These are phyloP conservation scores for Drosophila triauraria DNA, from an alignment of 1,140 invertebrate species.

Conservation along the genomic window DNA sequence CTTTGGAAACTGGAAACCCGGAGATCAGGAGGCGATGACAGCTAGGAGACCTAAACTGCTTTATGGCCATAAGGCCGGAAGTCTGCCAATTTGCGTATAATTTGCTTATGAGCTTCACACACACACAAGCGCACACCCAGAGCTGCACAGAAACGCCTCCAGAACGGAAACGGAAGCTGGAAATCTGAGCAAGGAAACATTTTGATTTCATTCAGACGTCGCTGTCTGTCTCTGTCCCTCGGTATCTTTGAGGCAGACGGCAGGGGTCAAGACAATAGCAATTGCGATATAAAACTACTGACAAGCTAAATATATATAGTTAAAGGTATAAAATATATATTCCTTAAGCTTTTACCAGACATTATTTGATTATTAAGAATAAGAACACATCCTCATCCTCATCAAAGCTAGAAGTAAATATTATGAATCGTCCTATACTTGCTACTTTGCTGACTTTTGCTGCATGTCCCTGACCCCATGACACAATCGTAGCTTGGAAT, in stretches of 20 bases:
- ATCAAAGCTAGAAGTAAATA: background rate
- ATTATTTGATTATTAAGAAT: no score
- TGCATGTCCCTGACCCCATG: constrained; percentile 7
- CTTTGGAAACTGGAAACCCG: constrained; percentile 16
- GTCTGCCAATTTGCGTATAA: constrained; percentile 77
- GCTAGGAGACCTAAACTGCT: constrained; percentile 39
- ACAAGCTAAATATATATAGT: background rate
- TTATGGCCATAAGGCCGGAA: constrained; percentile 45
- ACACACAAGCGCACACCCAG: constrained; percentile 20
- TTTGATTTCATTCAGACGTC: constrained; percentile 45
- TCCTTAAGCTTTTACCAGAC: no score
- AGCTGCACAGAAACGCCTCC: constrained; percentile 17
- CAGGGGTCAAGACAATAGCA: background rate
- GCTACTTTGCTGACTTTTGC: background rate
- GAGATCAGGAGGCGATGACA: constrained; percentile 16
- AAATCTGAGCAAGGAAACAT: constrained; percentile 50
- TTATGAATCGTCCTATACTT: background rate
- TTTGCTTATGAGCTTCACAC: constrained; percentile 76
- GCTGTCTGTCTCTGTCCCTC: background rate
- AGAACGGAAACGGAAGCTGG: constrained; percentile 51
- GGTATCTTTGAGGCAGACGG: background rate
- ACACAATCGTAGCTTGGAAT: constrained; percentile 8
- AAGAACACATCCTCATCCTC: no score
- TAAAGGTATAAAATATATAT: no score
- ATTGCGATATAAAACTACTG: no score